These are phyloP conservation scores for Drepanosiphum platanoidis DNA, from an alignment of 2,888 invertebrate species.

Conservation along the genomic window DNA sequence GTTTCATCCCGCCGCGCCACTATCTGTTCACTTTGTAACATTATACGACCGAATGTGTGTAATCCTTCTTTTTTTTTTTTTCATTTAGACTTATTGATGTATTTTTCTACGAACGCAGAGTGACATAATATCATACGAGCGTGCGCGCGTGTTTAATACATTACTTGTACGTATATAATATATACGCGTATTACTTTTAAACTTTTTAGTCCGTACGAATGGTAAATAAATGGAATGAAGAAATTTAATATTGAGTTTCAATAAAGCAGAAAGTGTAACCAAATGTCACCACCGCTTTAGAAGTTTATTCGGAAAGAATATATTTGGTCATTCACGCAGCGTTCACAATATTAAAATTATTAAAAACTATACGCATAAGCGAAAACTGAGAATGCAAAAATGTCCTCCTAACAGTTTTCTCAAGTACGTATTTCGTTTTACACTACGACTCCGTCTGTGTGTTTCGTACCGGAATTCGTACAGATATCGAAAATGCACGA, in stretches of 20 bases:
- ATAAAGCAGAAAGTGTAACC: constrained; percentile 10
- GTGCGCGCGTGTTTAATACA: too few relatives aligned
- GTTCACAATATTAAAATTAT: constrained; percentile 19
- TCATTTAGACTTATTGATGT: too few relatives aligned
- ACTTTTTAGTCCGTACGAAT: background rate
- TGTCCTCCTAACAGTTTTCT: background rate
- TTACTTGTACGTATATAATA: too few relatives aligned
- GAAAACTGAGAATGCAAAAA: background rate
- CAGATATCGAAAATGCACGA: background rate
- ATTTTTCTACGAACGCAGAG: too few relatives aligned
- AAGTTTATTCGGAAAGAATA: constrained; percentile 38
- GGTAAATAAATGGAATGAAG: constrained; percentile 16
- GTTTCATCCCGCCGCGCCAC: too few relatives aligned
- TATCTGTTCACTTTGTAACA: too few relatives aligned
- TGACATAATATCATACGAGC: too few relatives aligned
- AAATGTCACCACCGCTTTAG: constrained; percentile 39
- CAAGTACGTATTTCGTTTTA: background rate
- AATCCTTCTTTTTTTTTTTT: too few relatives aligned
- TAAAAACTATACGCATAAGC: background rate
- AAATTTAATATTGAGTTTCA: constrained; percentile 32
- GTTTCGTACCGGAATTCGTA: too few relatives aligned
- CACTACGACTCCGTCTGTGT: background rate
- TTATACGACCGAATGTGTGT: too few relatives aligned
- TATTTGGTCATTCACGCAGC: constrained; percentile 25
- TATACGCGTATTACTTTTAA: constrained; percentile 1